These are phyloP conservation scores for Hydrolagus affinis DNA, from an alignment of 2,113 vertebrate species.

Conservation along the genomic window DNA sequence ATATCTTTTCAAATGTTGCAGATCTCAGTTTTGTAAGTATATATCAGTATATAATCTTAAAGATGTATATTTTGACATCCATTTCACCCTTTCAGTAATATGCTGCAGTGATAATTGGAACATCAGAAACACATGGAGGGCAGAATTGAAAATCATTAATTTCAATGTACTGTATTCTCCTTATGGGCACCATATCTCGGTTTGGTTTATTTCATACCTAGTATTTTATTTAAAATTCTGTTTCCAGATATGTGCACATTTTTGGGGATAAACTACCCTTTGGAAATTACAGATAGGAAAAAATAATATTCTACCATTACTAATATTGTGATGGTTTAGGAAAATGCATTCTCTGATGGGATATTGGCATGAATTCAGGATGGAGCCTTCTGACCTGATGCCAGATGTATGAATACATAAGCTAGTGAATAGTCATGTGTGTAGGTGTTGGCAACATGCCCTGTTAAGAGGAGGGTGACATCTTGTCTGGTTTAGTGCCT, in stretches of 20 bases:
- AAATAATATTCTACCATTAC: background rate
- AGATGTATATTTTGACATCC: background rate
- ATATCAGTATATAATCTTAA: background rate
- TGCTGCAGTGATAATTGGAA: background rate
- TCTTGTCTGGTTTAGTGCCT: constrained; percentile 37
- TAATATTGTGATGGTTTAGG: constrained; percentile 1
- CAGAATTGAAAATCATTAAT: background rate
- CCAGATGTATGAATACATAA: constrained; percentile 36
- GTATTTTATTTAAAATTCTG: background rate
- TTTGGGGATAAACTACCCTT: background rate
- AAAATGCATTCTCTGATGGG: background rate
- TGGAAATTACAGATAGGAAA: constrained; percentile 10
- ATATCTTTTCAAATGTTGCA: background rate
- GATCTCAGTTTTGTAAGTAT: background rate
- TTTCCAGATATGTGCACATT: background rate
- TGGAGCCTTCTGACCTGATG: constrained; percentile 29
- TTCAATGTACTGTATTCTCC: background rate
- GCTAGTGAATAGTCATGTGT: constrained; percentile 35
- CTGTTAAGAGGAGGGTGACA: constrained; percentile 35
- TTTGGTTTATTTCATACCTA: background rate
- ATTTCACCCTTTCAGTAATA: background rate
- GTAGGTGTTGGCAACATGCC: constrained; percentile 36
- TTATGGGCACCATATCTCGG: background rate
- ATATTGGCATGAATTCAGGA: constrained; percentile 35
- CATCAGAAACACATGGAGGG: background rate